phyloP scores from a whole-genome alignment of 2,888 invertebrate species.

The Operophtera brumata region DNA sequence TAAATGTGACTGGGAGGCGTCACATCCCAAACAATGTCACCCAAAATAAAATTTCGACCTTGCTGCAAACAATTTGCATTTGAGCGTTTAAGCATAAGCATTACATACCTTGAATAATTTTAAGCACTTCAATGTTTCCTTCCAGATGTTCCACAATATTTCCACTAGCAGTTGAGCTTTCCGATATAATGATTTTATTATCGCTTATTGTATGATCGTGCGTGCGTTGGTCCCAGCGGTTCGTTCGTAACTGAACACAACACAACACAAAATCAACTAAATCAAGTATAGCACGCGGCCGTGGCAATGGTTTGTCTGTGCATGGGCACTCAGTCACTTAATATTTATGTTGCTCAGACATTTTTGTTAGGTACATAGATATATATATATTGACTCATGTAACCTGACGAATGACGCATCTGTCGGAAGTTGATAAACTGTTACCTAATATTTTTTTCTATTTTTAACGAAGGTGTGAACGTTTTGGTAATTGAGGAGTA shows the following conservation, averaged over 20 bases:
- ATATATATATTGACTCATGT: background rate
- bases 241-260: conserved; percentile 41
- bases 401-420: too few relatives aligned
- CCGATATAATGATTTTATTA: conserved; percentile 28
- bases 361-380: background rate
- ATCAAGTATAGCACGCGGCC: conserved; percentile 38
- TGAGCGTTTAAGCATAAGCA: background rate
- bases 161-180: conserved; percentile 16
- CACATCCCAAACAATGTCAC: background rate
- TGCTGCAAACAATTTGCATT: background rate
- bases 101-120: conserved; percentile 17
- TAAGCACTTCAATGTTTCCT: background rate
- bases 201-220: conserved; percentile 22
- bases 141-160: conserved; percentile 9
- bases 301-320: conserved; percentile 52
- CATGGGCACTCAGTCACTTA: conserved; percentile 33
- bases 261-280: too few relatives aligned
- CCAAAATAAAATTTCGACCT: conserved; percentile 2
- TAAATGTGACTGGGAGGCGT: background rate
- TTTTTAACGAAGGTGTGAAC: too few relatives aligned
- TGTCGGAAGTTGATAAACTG: background rate
- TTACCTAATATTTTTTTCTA: background rate
- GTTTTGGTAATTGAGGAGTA: too few relatives aligned
- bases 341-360: conserved; percentile 42
- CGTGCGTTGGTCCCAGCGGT: conserved; percentile 38